phyloP scores from a whole-genome alignment of 2,797 vertebrate genomes.

The Gila robusta region DNA sequence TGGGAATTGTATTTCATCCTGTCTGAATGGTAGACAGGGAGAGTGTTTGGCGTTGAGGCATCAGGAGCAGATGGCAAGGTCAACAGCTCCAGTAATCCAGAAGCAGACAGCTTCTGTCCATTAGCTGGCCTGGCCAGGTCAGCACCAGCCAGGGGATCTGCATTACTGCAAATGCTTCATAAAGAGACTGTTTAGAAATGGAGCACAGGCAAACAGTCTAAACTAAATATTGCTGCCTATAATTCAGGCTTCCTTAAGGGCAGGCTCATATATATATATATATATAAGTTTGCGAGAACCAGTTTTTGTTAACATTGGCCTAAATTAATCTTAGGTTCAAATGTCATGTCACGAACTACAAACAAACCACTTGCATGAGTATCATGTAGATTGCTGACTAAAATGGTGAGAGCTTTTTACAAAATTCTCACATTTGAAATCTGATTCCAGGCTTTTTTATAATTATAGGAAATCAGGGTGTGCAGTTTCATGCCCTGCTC shows the following conservation, averaged over 20 bases:
- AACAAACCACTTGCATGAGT: not conserved
- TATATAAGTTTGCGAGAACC: not conserved
- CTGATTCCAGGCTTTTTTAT: conserved; percentile 3
- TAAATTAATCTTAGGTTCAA: not conserved
- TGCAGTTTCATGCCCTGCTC: not conserved
- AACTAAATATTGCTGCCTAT: not conserved
- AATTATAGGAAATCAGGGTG: conserved; percentile 3
- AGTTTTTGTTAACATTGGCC: not conserved
- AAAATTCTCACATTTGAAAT: not conserved
- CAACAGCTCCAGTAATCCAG: conserved; percentile 79
- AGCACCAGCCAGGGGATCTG: conserved; percentile 40
- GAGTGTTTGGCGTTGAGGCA: conserved; percentile 71
- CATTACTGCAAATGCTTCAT: not conserved
- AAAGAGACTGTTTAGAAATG: not conserved
- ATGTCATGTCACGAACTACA: not conserved
- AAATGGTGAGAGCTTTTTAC: not conserved
- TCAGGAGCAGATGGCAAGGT: conserved; percentile 83
- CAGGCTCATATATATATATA: not conserved
- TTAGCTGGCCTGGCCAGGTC: conserved; percentile 73
- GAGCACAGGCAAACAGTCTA: not conserved
- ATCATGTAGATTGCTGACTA: not conserved
- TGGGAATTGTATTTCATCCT: conserved; percentile 83
- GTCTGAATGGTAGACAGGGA: conserved; percentile 70
- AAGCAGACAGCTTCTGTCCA: conserved; percentile 71
- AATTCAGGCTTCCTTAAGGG: not conserved